These are phyloP conservation scores for Drosophila merina DNA, from an alignment of 2,888 invertebrate genomes.

Conservation along the genomic window DNA sequence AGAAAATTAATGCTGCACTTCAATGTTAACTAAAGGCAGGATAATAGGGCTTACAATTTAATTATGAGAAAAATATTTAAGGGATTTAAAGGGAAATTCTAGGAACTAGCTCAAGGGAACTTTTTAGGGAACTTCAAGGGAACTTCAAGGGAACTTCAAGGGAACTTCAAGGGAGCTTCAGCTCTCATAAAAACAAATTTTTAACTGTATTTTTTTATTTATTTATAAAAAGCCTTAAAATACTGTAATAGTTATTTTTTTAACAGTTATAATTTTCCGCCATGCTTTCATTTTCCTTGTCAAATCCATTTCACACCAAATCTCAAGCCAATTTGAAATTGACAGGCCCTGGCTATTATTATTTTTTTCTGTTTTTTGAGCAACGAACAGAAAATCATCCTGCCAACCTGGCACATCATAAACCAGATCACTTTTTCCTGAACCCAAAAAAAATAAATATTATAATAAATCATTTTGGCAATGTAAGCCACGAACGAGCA, in stretches of 20 bases:
- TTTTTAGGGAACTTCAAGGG: too few relatives aligned
- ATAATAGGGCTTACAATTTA: not conserved
- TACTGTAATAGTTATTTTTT: not conserved
- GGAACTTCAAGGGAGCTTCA: too few relatives aligned
- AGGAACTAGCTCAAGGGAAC: too few relatives aligned
- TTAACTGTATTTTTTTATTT: too few relatives aligned
- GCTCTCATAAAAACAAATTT: too few relatives aligned
- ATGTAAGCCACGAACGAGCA: conserved; percentile 27
- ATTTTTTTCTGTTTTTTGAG: not conserved
- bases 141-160: too few relatives aligned
- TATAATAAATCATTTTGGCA: conserved; percentile 20
- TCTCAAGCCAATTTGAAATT: conserved; percentile 26
- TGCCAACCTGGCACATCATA: conserved; percentile 28
- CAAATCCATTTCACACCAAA: conserved; percentile 34
- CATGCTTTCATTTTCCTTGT: conserved; percentile 3
- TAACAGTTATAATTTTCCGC: not conserved
- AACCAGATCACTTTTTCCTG: conserved; percentile 27
- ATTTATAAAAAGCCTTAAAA: not conserved
- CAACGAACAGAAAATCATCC: conserved; percentile 7
- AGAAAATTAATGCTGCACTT: not conserved
- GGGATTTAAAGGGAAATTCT: too few relatives aligned
- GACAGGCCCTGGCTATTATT: conserved; percentile 5
- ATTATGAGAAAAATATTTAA: too few relatives aligned
- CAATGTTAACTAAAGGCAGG: not conserved
- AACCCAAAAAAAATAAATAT: conserved; percentile 6